Conservation (phyloP, 2,888 invertebrate species). For the Tetragonisca angustula region DNA sequence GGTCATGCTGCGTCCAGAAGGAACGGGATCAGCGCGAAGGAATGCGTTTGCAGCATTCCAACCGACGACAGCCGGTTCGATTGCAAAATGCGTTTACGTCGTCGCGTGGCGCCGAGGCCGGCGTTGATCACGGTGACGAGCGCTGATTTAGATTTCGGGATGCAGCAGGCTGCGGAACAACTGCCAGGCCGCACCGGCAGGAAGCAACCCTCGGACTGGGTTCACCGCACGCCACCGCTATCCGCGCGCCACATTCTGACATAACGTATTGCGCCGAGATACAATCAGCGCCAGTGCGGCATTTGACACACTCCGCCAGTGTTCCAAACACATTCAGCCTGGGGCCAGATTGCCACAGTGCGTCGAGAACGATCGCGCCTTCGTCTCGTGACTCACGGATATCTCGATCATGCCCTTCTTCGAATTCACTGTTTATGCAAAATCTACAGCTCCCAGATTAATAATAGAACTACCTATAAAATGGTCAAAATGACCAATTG, state of each 20-base stretch:
- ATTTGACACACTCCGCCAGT: constrained; percentile 63
- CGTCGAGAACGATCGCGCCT: constrained; percentile 11
- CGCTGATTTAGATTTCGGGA: constrained; percentile 58
- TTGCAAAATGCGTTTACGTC: constrained; percentile 31
- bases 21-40: too few species aligned
- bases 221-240: constrained; percentile 65
- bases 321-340: not conserved
- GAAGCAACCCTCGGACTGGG: constrained; percentile 62
- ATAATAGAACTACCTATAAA: too few species aligned
- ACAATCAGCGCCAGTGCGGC: constrained; percentile 65
- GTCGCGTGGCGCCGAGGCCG: not conserved
- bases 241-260: constrained; percentile 61
- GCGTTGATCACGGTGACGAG: constrained; percentile 54
- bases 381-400: not conserved
- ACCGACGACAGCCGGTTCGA: not conserved
- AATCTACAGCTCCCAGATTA: too few species aligned
- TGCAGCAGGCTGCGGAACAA: constrained; percentile 53
- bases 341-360: constrained; percentile 1
- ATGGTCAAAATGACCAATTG: too few species aligned
- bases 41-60: too few species aligned
- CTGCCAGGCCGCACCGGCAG: constrained; percentile 53
- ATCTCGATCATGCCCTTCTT: not conserved
- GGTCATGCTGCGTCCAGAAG: too few species aligned
- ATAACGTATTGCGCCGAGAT: constrained; percentile 70
- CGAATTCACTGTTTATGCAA: not conserved